Base-by-base conservation (phyloP, 2,797 vertebrate genomes). In the Crossoptilon crossoptilon region DNA sequence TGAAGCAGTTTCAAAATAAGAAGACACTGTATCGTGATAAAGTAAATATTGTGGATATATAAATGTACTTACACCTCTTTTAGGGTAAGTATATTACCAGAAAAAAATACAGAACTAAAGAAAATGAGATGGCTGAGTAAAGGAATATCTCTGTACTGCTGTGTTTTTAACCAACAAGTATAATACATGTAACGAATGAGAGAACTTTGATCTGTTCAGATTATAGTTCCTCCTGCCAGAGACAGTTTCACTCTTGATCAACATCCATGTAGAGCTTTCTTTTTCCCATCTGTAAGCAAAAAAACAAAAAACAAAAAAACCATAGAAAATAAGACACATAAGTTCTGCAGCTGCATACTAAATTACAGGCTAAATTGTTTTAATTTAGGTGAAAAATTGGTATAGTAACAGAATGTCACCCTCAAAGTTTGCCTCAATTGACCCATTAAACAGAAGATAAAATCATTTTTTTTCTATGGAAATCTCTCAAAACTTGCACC, bases 381-480 rank as follows among this genome's bases (percentile, higher is more conserved):
- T 95, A 96, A 95, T 96, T 96, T 97, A 93, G 75, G 75, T 92
- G 84, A 96, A 75, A 94, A 95, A 96, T 94, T 91, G 92, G 53
- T 94, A 91, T 77, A 90, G 96, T 96, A 97, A 95, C 80, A n/a
- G 63, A 95, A 94, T 83, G 87, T 94, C 87, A 94, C 94, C 95
- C 92, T 93, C 85, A 64, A 96, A 96, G 93, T 87, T 87, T 90
- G 49, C 72, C 46, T 94, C 74, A 87, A 56, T 0, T 96, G 95
- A 96, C 95, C 94, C 78, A 66, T 92, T 74, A 60, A 56, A 96
- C 88, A 92, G 33, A 94, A 94, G 74, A 84, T 93, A 88, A 69
- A 91, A 90, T 62, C 63, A 94, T 13, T 76, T 94, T 87, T 94
- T 90, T 62, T 17, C 56, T 88, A 90, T 83, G 41, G 41, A 87